phyloP scores from a whole-genome alignment of 2,888 invertebrate genomes.

The Trilocha varians region DNA sequence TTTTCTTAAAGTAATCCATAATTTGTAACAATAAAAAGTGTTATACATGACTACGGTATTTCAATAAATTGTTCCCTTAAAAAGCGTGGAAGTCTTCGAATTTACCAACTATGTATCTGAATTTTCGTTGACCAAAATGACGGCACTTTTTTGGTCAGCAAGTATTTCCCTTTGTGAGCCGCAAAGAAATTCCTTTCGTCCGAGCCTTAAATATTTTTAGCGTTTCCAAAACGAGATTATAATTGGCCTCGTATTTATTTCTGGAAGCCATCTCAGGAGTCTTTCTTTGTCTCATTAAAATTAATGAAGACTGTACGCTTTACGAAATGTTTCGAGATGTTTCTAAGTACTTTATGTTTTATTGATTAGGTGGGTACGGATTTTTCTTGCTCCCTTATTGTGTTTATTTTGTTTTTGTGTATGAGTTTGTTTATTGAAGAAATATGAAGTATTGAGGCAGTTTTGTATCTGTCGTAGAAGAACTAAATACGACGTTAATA shows the following conservation, averaged over 20 bases:
- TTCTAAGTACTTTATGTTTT: neutral
- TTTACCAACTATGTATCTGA: no score
- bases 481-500: no score
- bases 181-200: neutral
- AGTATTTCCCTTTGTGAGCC: neutral
- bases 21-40: no score
- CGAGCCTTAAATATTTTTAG: neutral
- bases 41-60: no score
- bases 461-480: no score
- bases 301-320: conserved; percentile 2
- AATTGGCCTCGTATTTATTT: neutral
- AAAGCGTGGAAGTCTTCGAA: no score
- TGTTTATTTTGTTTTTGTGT: no score
- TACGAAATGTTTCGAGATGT: neutral
- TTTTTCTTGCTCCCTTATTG: no score
- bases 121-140: neutral
- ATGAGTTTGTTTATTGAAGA: no score
- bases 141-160: neutral
- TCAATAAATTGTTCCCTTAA: no score
- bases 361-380: neutral
- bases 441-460: no score
- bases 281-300: conserved; percentile 5
- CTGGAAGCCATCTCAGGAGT: neutral
- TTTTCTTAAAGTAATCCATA: no score
- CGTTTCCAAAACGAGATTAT: neutral